Evolutionary conservation across 2,797 vertebrate genomes (phyloP).

Genomic region (Chaunax sp.): DNA sequence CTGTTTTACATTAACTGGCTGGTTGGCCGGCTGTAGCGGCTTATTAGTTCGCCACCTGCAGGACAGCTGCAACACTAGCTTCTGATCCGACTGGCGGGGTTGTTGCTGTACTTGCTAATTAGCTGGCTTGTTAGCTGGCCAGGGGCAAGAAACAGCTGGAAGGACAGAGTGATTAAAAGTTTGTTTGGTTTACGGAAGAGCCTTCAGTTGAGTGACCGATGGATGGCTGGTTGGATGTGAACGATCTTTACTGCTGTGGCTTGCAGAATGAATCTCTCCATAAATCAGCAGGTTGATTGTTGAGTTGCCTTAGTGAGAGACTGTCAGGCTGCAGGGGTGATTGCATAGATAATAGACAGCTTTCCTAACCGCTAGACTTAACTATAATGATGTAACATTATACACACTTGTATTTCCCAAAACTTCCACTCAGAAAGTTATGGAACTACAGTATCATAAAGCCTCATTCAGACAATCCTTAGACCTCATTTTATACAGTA

Average conservation of each 20-base stretch:
- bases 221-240: constrained; percentile 6
- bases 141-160: constrained; percentile 1
- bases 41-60: constrained; percentile 44
- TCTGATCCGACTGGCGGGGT: neutral
- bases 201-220: constrained; percentile 2
- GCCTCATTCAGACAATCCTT: no score
- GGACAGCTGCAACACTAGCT: constrained; percentile 18
- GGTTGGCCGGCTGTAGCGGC: constrained; percentile 22
- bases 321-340: neutral
- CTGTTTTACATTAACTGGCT: constrained; percentile 42
- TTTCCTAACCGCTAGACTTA: no score
- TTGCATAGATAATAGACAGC: no score
- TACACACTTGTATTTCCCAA: no score
- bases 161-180: constrained; percentile 7
- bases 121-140: constrained; percentile 23
- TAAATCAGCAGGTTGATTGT: neutral
- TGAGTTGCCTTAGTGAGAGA: neutral
- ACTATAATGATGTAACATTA: no score
- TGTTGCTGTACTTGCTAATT: constrained; percentile 41
- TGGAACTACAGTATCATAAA: no score
- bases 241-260: neutral
- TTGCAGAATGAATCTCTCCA: neutral
- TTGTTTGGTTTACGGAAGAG: neutral
- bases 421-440: no score
- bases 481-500: no score